phyloP scores from a whole-genome alignment of 2,797 vertebrate genomes.

The Clarias platycephalus region DNA sequence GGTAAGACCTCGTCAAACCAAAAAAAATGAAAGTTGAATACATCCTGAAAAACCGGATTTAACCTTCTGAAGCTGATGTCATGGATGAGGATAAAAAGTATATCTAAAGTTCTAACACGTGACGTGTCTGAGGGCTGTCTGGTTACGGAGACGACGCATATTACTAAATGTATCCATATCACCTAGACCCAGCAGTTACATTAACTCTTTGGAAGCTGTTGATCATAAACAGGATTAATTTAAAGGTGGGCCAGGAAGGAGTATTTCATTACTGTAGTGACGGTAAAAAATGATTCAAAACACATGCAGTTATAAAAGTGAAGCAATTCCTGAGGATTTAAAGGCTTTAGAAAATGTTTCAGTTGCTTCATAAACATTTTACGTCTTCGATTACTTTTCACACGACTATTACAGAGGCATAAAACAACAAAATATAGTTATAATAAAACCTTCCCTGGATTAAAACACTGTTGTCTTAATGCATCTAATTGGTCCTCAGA shows the following conservation, averaged over 20 bases:
- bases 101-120: background rate
- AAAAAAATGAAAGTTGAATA: background rate
- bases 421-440: background rate
- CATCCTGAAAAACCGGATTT: background rate
- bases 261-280: background rate
- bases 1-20: constrained; percentile 66
- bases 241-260: no score
- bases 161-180: background rate
- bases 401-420: no score
- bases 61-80: background rate
- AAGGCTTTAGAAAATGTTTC: background rate
- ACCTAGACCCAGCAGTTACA: background rate
- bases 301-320: background rate
- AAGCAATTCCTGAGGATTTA: background rate
- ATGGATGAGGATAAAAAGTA: background rate
- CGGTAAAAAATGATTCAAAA: background rate
- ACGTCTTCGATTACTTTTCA: background rate
- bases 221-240: no score
- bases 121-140: background rate
- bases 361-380: background rate
- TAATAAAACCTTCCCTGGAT: background rate
- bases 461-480: background rate
- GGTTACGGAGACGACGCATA: no score
- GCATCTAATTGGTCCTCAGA: background rate
- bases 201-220: no score